These are phyloP conservation scores for Diploscapter pachys DNA, from an alignment of 1,140 invertebrate species.

Conservation along the genomic window DNA sequence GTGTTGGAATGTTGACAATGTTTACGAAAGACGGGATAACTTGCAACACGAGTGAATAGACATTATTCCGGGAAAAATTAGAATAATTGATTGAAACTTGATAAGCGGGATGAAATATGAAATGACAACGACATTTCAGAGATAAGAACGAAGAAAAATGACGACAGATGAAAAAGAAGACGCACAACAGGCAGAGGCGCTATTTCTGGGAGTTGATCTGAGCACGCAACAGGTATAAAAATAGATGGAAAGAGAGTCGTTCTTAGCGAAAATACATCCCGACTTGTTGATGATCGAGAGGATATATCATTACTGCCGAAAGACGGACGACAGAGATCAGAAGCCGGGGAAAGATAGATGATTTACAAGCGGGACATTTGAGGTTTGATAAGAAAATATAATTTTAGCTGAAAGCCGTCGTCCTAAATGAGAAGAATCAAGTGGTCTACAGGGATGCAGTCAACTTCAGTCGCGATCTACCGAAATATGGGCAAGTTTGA, in stretches of 20 bases:
- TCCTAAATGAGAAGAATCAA: background rate
- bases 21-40: too few species aligned
- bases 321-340: background rate
- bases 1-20: too few species aligned
- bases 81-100: too few species aligned
- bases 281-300: conserved; percentile 43
- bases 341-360: conserved; percentile 5
- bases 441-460: background rate
- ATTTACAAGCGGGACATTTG: background rate
- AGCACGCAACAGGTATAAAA: conserved; percentile 32
- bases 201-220: conserved; percentile 34
- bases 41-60: too few species aligned
- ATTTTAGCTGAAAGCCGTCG: conserved; percentile 33
- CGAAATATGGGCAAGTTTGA: conserved; percentile 19
- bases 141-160: too few species aligned
- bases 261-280: background rate
- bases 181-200: background rate
- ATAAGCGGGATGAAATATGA: too few species aligned
- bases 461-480: conserved; percentile 18
- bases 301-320: conserved; percentile 25
- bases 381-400: background rate
- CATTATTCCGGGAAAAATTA: too few species aligned
- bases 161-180: too few species aligned
- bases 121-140: too few species aligned
- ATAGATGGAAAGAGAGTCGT: background rate